A percentile compares a stretch with the other conserved stretches of the same genome.
Conservation (phyloP, 2,888 invertebrate species). For the Proisotoma minuta region DNA sequence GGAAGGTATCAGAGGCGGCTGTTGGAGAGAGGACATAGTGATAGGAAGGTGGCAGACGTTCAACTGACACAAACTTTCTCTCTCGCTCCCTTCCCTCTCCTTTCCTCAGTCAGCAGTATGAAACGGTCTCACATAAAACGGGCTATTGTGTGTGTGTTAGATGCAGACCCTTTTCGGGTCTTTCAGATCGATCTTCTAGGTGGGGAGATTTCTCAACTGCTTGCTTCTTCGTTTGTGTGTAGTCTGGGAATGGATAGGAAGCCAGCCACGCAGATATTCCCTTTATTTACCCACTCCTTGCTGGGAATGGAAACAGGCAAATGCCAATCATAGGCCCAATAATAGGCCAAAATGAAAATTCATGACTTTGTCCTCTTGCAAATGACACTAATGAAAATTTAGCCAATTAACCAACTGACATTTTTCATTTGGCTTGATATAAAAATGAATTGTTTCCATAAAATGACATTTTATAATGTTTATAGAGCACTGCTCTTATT, state of each 20-base stretch:
- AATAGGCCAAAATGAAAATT: background rate
- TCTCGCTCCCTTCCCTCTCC: background rate
- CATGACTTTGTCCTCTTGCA: background rate
- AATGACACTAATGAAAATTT: no score
- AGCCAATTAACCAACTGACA: no score
- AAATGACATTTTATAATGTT: no score
- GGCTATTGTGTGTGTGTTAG: background rate
- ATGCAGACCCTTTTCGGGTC: constrained; percentile 18
- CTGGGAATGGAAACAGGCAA: background rate
- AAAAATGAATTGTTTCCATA: no score
- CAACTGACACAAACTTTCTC: constrained; percentile 12
- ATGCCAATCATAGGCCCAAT: background rate
- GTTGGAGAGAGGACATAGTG: background rate
- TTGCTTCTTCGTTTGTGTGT: background rate
- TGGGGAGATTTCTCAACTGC: constrained; percentile 22
- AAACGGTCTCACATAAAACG: background rate
- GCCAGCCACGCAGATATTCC: background rate
- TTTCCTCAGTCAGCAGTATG: background rate
- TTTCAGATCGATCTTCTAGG: constrained; percentile 30
- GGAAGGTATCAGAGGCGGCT: background rate
- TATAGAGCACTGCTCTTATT: no score
- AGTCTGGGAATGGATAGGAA: background rate
- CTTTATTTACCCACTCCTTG: background rate
- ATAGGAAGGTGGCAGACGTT: constrained; percentile 7
- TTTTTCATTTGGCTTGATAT: no score